Evolutionary conservation across 2,888 invertebrate genomes (phyloP), one percentile per base, ranked within the genome.

Genomic region (Nomada fucata): DNA sequence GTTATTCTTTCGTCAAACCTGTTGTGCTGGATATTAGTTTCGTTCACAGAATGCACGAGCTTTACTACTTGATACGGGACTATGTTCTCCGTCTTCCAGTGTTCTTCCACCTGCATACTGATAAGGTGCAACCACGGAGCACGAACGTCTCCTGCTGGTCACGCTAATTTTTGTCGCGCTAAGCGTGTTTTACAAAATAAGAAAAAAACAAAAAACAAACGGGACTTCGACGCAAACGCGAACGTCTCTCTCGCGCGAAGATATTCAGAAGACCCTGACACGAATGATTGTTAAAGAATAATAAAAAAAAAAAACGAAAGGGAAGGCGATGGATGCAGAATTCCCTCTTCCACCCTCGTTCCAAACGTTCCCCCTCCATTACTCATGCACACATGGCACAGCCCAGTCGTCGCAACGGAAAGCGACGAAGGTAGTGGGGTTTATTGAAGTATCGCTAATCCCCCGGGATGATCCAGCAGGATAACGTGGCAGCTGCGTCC

Each of bases 401-500:
- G 69, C 57, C 59, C 57, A 64, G 70, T 50, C 76, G 76, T 2
- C 9, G 36, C 50, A 23, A 29, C 20, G 70, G 47, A 47, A 53
- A 73, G 72, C 70, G 76, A 47, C 68, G 83, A 83, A 77, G 85
- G 81, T 81, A 82, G 76, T 53, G 80, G 88, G 88, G 90, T 91
- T 90, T 92, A 91, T 92, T 91, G 91, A 92, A 91, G 91, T 89
- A 90, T 90, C 90, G 90, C 91, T 91, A 92, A 92, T 90, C 90
- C 89, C 85, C 79, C 78, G 82, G 90, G 89, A 88, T 89, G 89
- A 92, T 92, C 89, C 89, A 86, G 84, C 79, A 80, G 84, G 84
- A 83, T 87, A 84, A 85, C 86, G 82, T 80, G 89, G 89, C 92
- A 92, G 92, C 91, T 91, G 93, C 89, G 92, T 88, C 90, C 87